Base-by-base conservation (phyloP, 2,113 vertebrate species). In the Oncorhynchus clarkii region DNA sequence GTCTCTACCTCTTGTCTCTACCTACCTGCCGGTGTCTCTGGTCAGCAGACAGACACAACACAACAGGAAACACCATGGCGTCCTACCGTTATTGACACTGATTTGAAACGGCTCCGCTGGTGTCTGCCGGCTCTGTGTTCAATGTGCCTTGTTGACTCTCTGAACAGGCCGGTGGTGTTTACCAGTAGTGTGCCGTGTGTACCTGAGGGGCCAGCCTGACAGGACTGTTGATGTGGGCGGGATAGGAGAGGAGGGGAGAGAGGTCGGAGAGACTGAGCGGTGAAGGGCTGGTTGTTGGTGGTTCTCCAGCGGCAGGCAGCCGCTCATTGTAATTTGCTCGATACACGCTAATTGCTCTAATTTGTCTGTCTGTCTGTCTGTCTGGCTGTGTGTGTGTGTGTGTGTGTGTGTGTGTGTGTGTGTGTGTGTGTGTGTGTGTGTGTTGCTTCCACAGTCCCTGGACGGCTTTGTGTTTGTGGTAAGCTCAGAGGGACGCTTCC, bases 401-500 rank as follows among this genome's bases (percentile, higher is more conserved):
- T 29, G 29, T 89, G 86, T 81, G 34, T 6, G 5, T 89, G 85
- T 81, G 34, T 6, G 5, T 89, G 86, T 81, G 34, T 7, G 6
- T 89, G 86, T 80, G 34, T 6, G 6, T 88, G 86, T 81, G 34
- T 7, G 6, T 89, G 86, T 81, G 7, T 7, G 7, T 81, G 64
- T 78, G 70, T 76, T 76, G 48, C 73, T 70, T 69, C 78, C 86
- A 9, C 90, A 97, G 96, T 96, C 95, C 76, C 91, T 97, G 90
- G 96, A 97, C 68, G 96, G 96, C 75, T 97, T 96, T 80, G 96
- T 96, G 79, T 97, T 96, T 67, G 95, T 95, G 88, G 92, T 97
- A 92, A 97, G 95, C 87, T 93, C 95, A 74, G 96, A 97, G 83
- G 96, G 96, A 76, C 93, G 95, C 39, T 97, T 97, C 82, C 95